phyloP scores from a whole-genome alignment of 2,888 invertebrate genomes.

The Venusia cambrica region DNA sequence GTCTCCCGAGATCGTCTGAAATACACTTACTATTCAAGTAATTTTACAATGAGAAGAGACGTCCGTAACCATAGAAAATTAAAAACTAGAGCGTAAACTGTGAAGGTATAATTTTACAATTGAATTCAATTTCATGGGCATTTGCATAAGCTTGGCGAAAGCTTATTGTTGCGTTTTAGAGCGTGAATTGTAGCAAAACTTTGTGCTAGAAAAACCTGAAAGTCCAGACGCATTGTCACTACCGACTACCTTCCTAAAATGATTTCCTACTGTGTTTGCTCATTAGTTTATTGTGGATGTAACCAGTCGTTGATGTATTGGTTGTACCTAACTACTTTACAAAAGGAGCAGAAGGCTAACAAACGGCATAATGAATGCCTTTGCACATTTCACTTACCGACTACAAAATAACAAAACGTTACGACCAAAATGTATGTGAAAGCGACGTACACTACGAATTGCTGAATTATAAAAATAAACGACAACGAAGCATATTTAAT shows the following conservation, averaged over 20 bases:
- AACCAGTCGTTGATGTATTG: no score
- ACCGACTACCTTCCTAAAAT: constrained; percentile 23
- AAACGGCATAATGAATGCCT: constrained; percentile 19
- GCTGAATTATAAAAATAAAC: constrained; percentile 29
- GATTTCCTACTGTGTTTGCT: constrained; percentile 18
- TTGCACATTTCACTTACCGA: constrained; percentile 17
- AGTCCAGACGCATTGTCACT: constrained; percentile 10
- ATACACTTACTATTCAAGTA: background rate
- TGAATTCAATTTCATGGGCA: constrained; percentile 12
- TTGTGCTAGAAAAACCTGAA: constrained; percentile 28
- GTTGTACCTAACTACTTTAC: no score
- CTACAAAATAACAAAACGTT: constrained; percentile 15
- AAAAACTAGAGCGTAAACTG: constrained; percentile 8
- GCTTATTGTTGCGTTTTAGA: constrained; percentile 43
- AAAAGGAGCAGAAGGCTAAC: constrained; percentile 21
- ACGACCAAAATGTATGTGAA: constrained; percentile 36
- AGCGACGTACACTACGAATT: constrained; percentile 39
- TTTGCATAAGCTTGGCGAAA: constrained; percentile 51
- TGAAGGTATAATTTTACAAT: constrained; percentile 8
- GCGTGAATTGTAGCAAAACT: constrained; percentile 45
- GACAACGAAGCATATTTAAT: constrained; percentile 38
- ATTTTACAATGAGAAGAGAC: no score
- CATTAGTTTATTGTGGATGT: no score
- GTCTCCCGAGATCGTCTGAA: constrained; percentile 1
- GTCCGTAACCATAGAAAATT: constrained; percentile 6